Percentiles rank a stretch among this genome's conserved stretches.
phyloP scores from a whole-genome alignment of 2,888 invertebrate genomes.

The Dryadula phaetusa region DNA sequence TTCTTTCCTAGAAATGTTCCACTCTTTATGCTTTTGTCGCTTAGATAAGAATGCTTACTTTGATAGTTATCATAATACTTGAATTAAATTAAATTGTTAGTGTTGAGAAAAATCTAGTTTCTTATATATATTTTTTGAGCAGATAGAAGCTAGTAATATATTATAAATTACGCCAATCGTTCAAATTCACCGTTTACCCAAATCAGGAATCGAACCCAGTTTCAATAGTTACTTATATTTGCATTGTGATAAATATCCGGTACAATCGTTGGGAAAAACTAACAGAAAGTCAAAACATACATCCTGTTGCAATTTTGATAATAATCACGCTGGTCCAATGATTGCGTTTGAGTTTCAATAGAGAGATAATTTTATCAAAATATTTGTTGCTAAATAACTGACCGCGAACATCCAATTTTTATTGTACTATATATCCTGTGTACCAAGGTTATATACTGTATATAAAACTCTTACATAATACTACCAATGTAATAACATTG shows the following conservation, averaged over 20 bases:
- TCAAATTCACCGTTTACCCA: too few species aligned
- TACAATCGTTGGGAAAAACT: neutral
- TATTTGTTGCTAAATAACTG: slow-evolving; percentile 39
- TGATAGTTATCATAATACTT: slow-evolving; percentile 36
- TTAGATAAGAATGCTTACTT: slow-evolving; percentile 33
- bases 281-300: neutral
- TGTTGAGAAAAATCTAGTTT: neutral
- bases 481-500: too few species aligned
- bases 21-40: slow-evolving; percentile 30
- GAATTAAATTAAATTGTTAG: slow-evolving; percentile 16
- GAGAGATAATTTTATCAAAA: slow-evolving; percentile 33
- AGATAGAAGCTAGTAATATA: too few species aligned
- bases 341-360: slow-evolving; percentile 13
- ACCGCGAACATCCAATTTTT: slow-evolving; percentile 43
- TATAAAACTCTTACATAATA: too few species aligned
- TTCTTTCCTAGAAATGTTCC: slow-evolving; percentile 42
- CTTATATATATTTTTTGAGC: too few species aligned
- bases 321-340: slow-evolving; percentile 18
- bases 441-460: slow-evolving; percentile 38
- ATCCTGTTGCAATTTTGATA: slow-evolving; percentile 35
- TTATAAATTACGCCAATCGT: too few species aligned
- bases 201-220: too few species aligned
- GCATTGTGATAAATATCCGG: neutral
- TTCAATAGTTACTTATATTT: too few species aligned
- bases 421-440: slow-evolving; percentile 46